These are phyloP conservation scores for Lycopodina hypogea DNA, from an alignment of 37 sponge, comb jelly and placozoan species.

Conservation along the genomic window DNA sequence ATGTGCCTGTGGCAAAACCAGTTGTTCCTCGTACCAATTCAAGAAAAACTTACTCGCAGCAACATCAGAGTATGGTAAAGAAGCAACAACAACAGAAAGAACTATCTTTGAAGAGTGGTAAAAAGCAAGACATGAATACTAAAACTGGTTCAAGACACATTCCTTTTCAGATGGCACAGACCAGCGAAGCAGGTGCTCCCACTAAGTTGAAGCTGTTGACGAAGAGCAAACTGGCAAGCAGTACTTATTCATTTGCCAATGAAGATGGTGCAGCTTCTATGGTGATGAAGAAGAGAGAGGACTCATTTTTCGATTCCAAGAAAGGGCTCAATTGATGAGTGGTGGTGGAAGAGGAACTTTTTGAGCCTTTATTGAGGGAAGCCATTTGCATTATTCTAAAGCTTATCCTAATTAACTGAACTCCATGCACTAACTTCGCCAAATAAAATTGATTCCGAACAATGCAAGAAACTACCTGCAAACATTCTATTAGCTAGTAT, in stretches of 20 bases:
- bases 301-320: background rate
- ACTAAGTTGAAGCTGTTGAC: no score
- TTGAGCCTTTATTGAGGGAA: background rate
- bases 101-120: background rate
- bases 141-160: background rate
- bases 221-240: no score
- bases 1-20: background rate
- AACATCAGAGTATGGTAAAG: background rate
- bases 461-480: background rate
- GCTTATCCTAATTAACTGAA: background rate
- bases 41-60: slow-evolving; percentile 19
- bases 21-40: background rate
- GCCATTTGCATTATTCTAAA: slow-evolving; percentile 7
- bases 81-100: slow-evolving; percentile 20
- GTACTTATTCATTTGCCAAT: no score
- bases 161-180: background rate
- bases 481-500: background rate
- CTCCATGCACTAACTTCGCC: background rate
- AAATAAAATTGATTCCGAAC: background rate
- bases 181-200: no score
- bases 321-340: background rate
- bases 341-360: slow-evolving; percentile 6
- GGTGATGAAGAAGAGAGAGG: background rate
- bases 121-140: background rate
- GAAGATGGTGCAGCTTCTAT: no score